Conservation (phyloP, 2,113 vertebrate genomes). For the Speoplatyrhinus poulsoni region DNA sequence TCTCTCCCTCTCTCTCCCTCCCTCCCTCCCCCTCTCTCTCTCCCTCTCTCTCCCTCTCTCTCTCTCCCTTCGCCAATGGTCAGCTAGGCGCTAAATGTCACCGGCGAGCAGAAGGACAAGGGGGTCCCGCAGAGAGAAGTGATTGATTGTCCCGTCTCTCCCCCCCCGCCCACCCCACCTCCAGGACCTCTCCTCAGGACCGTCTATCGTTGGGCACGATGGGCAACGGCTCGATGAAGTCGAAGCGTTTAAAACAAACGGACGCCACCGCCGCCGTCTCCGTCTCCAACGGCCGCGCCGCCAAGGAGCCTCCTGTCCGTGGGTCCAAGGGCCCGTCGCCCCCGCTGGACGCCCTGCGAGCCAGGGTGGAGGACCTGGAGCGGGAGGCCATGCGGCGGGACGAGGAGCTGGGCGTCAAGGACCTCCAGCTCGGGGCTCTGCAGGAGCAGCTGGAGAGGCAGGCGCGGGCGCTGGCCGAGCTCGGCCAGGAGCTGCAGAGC, state of each 20-base stretch:
- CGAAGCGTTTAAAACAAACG: slow-evolving; percentile 79
- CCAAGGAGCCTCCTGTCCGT: slow-evolving; percentile 28
- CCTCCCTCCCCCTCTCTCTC: too few relatives aligned
- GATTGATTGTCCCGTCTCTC: neutral
- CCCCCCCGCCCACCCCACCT: too few relatives aligned
- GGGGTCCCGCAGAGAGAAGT: neutral
- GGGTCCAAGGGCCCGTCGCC: slow-evolving; percentile 42
- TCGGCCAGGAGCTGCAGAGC: slow-evolving; percentile 84
- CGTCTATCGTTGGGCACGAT: slow-evolving; percentile 70
- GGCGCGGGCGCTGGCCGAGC: slow-evolving; percentile 77
- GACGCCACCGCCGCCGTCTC: slow-evolving; percentile 59
- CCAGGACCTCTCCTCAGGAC: slow-evolving; percentile 7
- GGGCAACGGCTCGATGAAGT: slow-evolving; percentile 89
- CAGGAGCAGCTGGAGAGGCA: slow-evolving; percentile 83
- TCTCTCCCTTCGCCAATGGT: neutral
- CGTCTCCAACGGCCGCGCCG: slow-evolving; percentile 46
- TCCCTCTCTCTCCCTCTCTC: too few relatives aligned
- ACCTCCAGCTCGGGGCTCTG: slow-evolving; percentile 77
- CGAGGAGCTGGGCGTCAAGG: slow-evolving; percentile 77
- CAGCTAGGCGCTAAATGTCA: slow-evolving; percentile 35
- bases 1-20: too few relatives aligned
- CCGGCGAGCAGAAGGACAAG: too few relatives aligned
- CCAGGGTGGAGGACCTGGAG: slow-evolving; percentile 82
- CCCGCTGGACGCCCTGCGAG: slow-evolving; percentile 69
- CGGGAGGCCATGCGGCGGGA: slow-evolving; percentile 81